These are phyloP conservation scores for Halcyon smyrnensis DNA, from an alignment of 2,797 vertebrate genomes.

Conservation along the genomic window DNA sequence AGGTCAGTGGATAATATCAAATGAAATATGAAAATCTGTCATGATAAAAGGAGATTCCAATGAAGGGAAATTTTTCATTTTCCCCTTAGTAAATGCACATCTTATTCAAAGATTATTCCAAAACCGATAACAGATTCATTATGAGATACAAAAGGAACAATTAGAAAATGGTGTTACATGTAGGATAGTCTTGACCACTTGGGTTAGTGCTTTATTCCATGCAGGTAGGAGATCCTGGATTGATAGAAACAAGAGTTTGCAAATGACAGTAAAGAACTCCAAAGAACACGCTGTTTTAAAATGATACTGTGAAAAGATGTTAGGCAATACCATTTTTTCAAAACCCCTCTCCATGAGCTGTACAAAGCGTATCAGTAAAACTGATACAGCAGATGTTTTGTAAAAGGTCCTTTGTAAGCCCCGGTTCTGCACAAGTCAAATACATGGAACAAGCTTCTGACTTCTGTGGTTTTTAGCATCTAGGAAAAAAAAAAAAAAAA, in stretches of 20 bases:
- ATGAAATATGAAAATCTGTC: background rate
- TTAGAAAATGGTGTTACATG: background rate
- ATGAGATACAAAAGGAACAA: background rate
- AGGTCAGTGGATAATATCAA: background rate
- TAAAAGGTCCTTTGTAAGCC: background rate
- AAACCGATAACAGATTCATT: background rate
- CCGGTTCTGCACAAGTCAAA: background rate
- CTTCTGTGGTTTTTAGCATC: background rate
- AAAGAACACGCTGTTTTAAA: background rate
- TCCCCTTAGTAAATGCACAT: background rate
- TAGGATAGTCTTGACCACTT: background rate
- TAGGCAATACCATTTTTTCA: background rate
- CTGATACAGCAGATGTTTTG: background rate
- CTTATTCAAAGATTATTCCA: background rate
- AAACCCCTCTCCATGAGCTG: background rate
- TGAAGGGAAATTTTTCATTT: background rate
- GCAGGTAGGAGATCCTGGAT: background rate
- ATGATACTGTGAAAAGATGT: background rate
- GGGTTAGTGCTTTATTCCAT: background rate
- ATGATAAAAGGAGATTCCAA: background rate
- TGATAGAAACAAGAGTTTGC: background rate
- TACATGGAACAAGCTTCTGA: background rate
- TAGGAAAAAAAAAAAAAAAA: background rate
- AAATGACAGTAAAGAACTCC: background rate
- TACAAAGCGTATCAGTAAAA: background rate